Conservation (phyloP, 2,113 vertebrate genomes). For the Podocnemis expansa region DNA sequence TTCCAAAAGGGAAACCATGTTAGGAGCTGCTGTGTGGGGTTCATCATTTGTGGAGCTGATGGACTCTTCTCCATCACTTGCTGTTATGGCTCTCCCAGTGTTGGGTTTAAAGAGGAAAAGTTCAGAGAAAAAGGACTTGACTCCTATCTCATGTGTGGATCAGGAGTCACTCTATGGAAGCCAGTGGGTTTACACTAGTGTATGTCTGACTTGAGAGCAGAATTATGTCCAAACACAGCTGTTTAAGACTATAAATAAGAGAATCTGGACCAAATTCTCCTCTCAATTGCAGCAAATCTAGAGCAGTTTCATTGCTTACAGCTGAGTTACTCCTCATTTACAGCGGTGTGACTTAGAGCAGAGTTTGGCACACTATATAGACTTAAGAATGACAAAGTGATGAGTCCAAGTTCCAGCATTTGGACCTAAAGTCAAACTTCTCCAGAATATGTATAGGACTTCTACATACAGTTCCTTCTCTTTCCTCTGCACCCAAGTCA, state of each 20-base stretch:
- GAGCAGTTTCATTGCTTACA: neutral
- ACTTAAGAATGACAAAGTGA: accelerated
- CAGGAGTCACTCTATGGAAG: neutral
- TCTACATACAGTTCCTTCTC: neutral
- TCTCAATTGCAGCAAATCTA: neutral
- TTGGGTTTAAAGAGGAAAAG: neutral
- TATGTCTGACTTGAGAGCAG: neutral
- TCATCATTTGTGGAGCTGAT: neutral
- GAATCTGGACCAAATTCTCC: neutral
- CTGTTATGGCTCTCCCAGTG: neutral
- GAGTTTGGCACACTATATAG: neutral
- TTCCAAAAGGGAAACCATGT: neutral
- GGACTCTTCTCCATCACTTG: neutral
- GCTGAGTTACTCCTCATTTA: neutral
- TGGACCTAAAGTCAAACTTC: neutral
- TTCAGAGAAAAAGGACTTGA: neutral
- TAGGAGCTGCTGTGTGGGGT: neutral
- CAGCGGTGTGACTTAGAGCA: neutral
- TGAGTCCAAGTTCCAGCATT: neutral
- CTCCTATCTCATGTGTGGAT: neutral
- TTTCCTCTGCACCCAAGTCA: neutral
- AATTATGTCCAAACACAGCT: neutral
- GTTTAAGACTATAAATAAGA: neutral
- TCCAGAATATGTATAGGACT: neutral
- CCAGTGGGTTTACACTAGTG: neutral